These are phyloP conservation scores for Ganaspis sp. DNA, from an alignment of 1,140 invertebrate species.

Conservation along the genomic window DNA sequence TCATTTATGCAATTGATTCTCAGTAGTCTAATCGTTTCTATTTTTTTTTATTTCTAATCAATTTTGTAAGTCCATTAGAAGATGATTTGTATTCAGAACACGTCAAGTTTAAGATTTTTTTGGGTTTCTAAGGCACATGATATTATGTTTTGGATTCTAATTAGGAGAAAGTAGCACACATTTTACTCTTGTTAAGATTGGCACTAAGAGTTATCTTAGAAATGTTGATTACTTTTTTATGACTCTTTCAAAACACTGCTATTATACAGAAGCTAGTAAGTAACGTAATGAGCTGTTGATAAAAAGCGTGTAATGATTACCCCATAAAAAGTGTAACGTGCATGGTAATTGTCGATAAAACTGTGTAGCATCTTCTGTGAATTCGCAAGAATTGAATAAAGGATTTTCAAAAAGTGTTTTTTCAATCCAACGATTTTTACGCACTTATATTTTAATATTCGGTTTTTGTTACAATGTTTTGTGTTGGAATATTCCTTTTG, in stretches of 20 bases:
- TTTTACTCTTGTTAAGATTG: conserved; percentile 8
- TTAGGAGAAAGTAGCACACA: background rate
- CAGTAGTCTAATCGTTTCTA: no score
- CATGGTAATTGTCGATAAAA: background rate
- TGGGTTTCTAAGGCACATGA: no score
- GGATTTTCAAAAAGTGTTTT: background rate
- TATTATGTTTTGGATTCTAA: background rate
- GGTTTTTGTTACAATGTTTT: no score
- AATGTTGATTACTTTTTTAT: conserved; percentile 17
- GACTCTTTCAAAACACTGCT: background rate
- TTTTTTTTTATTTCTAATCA: background rate
- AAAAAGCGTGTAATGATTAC: background rate
- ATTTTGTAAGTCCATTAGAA: background rate
- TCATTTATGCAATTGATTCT: no score
- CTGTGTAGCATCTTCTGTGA: no score
- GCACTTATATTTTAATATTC: no score
- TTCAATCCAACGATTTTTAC: no score
- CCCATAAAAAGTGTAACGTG: background rate
- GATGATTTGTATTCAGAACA: background rate
- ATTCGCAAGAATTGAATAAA: background rate
- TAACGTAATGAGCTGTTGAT: background rate
- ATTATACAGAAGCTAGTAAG: background rate
- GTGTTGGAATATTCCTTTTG: no score
- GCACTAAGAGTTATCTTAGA: background rate
- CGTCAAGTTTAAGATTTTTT: no score